Evolutionary conservation across 2,797 vertebrate genomes (phyloP), one percentile per base, ranked within the genome.

Genomic region (Stomatorhinus walkeri): DNA sequence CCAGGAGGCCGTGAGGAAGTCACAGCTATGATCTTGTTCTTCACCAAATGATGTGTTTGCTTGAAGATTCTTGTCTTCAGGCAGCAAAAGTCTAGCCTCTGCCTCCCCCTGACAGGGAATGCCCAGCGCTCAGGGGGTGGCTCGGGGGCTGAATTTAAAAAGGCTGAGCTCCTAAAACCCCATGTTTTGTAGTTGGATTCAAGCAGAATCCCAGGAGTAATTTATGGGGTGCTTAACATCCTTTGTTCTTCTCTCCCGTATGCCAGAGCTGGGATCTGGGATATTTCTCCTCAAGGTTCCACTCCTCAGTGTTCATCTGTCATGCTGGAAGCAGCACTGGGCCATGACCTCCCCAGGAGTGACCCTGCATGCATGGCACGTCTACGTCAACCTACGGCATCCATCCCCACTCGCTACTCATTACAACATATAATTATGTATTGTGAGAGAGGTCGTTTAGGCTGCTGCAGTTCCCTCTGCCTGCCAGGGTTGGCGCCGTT

Each of bases 211-310:
- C 49, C 85, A 54, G 19, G 79, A 79, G 48, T 85, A 87, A 89
- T 87, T 84, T 87, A 89, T 64, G 28, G 16, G 61, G 72, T 68
- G 59, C 54, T 46, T 61, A 88, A 76, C 88, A 88, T 61, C 22
- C 36, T 76, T 22, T 56, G 64, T 22, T 87, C 48, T 46, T 68
- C 61, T 81, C n/a, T 87, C 61, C 48, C 48, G 0, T 72, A 40
- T 8, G 48, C 24, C 48, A 24, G 59, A 68, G 83, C 83, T n/a
- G 24, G 48, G 83, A 83, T 61, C 59, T 72, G 59, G 28, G 59
- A 52, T 52, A 10, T 54, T 28, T 48, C 28, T 32, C 7, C 5
- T 85, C 84, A n/a, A 7, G 22, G 40, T 46, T 12, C 32, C 9
- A 9, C 81, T 46, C 7, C 88, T 85, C 32, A 48, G 48, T 14